Evolutionary conservation across 2,113 vertebrate genomes (phyloP).

Genomic region (Ploceus nigricollis): DNA sequence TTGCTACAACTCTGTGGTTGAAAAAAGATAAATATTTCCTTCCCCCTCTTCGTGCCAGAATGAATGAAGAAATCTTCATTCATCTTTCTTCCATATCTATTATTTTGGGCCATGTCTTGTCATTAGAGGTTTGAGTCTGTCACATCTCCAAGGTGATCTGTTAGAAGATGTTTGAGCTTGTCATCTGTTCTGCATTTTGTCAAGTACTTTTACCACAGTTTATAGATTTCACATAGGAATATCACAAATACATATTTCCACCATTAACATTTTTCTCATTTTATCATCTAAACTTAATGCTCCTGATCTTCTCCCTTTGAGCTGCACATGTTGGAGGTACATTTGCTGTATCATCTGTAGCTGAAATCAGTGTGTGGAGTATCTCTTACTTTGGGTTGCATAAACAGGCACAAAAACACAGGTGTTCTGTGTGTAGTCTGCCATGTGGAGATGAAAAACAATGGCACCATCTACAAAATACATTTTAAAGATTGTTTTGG

Average conservation of each 20-base stretch:
- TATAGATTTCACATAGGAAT: not conserved
- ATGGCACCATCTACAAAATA: not conserved
- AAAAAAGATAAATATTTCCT: not conserved
- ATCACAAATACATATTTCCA: not conserved
- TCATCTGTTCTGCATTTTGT: not conserved
- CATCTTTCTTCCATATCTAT: rapidly evolving
- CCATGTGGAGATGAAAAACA: not conserved
- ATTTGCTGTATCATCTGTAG: not conserved
- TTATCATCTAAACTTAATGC: not conserved
- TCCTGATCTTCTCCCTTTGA: not conserved
- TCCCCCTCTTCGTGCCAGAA: not conserved
- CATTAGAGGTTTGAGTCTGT: too few species aligned
- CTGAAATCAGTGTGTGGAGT: not conserved
- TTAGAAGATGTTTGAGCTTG: not conserved
- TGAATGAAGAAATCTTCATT: not conserved
- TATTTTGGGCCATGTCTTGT: not conserved
- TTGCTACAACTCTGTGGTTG: not conserved
- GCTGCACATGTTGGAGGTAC: not conserved
- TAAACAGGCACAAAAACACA: not conserved
- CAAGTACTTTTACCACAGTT: not conserved
- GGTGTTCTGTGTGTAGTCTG: not conserved
- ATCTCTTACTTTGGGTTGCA: not conserved
- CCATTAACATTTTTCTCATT: not conserved
- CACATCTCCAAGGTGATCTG: not conserved
- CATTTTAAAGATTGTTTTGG: not conserved